Base-by-base conservation (phyloP, 2,888 invertebrate species). In the Nebria salina region DNA sequence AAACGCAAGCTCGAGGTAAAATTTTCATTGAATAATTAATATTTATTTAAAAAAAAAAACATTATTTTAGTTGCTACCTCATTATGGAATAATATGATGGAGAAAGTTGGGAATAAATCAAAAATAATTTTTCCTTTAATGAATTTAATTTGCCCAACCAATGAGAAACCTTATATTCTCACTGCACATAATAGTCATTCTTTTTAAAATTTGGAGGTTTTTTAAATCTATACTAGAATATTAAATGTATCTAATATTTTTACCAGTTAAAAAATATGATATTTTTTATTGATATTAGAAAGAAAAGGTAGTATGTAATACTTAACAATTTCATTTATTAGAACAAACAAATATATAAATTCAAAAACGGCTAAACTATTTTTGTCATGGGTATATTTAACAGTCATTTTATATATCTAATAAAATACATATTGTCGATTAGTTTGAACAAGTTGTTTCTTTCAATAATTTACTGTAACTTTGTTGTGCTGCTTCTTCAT, bases 1-100 rank as follows among this genome's bases (percentile, higher is more conserved):
- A 34, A 34, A 34, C 5, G 34, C 34, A 34, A 4, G 34, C 34
- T 34, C 34, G 34, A 34, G 34, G 34, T 34, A 34, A 34, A 34
- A 34, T 34, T 34, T 34, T 2, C 34, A 34, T 2, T 34, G 5
- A 5, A 5, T 34, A 34, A 34, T 34, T 34, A 34, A 34, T 34
- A 34, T 34, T 34, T 34, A 4, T 34, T 20, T 20, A 1, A 20
- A 20, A 20, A 34, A 34, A 34, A 34, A 34, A 34, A 34, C 34
- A 1, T 34, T 34, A 25, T 76, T 87, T 82, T 84, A 90, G 92
- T 90, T 83, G 89, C 91, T 20, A 92, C 91, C 85, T 89, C 90
- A 11, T 84, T 92, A 2, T 93, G 93, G 93, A 93, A 93, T 84
- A 93, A 92, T 84, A 88, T 93, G 87, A 83, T 93, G 81, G 90